Percentiles rank a stretch among this genome's conserved stretches.
phyloP scores from a whole-genome alignment of 2,113 vertebrate genomes.

The Platycercus adscitus region DNA sequence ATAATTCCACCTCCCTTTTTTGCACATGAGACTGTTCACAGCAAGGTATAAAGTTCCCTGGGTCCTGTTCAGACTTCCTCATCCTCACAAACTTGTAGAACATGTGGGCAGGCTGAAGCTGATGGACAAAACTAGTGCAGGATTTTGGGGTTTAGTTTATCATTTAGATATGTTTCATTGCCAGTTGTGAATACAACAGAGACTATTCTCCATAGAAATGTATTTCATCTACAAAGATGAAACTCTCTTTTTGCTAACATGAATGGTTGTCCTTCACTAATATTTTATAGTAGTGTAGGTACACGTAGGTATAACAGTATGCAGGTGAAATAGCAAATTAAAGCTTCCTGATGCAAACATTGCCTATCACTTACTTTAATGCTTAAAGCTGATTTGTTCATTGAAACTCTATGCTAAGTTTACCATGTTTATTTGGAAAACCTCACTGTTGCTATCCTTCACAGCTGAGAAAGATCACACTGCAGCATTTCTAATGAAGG shows the following conservation, averaged over 20 bases:
- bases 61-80: background rate
- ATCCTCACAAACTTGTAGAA: background rate
- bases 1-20: background rate
- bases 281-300: background rate
- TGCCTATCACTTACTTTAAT: background rate
- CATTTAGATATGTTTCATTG: background rate
- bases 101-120: background rate
- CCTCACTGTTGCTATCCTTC: background rate
- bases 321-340: background rate
- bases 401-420: background rate
- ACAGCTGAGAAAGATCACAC: background rate
- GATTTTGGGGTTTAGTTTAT: background rate
- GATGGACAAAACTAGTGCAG: background rate
- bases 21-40: fast-evolving
- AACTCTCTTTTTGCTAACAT: background rate
- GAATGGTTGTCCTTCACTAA: background rate
- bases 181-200: background rate
- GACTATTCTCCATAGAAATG: background rate
- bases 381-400: background rate
- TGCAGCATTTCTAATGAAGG: background rate
- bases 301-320: background rate
- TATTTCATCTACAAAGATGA: background rate
- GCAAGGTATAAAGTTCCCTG: background rate
- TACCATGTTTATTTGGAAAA: background rate
- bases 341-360: background rate